A percentile compares a stretch with the other conserved stretches of the same genome.
Conservation (phyloP, 2,113 vertebrate species). For the Sardina pilchardus region DNA sequence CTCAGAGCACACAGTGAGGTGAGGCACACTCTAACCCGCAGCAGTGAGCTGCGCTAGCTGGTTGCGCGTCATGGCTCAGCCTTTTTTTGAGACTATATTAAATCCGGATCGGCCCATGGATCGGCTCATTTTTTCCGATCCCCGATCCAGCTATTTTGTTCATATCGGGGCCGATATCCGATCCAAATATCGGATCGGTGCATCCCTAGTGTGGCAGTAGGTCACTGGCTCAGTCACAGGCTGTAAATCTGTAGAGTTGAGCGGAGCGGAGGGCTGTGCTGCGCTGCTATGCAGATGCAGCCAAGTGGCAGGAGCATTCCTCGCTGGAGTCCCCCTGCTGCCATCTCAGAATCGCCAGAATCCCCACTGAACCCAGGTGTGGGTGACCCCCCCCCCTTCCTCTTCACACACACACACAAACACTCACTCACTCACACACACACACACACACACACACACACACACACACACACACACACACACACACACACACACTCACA, state of each 20-base stretch:
- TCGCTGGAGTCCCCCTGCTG: not conserved
- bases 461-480: conserved; percentile 6
- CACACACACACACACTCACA: not conserved
- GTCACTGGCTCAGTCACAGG: conserved; percentile 1
- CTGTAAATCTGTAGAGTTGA: not conserved
- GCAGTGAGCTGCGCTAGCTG: no score
- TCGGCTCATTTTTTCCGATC: no score
- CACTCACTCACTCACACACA: not conserved
- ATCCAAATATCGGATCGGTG: no score
- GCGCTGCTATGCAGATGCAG: not conserved
- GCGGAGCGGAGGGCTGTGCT: not conserved
- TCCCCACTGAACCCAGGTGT: not conserved
- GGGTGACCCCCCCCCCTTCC: not conserved
- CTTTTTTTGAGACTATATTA: no score
- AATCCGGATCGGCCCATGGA: no score
- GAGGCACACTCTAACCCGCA: no score
- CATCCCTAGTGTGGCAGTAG: not conserved
- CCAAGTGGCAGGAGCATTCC: not conserved
- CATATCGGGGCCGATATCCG: no score
- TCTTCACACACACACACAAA: not conserved
- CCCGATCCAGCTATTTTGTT: no score
- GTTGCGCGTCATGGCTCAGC: no score
- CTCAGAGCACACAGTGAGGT: no score
- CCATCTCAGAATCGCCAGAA: not conserved
- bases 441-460: not conserved